Evolutionary conservation across 2,888 invertebrate species (phyloP).

Genomic region (Cetonia aurata): DNA sequence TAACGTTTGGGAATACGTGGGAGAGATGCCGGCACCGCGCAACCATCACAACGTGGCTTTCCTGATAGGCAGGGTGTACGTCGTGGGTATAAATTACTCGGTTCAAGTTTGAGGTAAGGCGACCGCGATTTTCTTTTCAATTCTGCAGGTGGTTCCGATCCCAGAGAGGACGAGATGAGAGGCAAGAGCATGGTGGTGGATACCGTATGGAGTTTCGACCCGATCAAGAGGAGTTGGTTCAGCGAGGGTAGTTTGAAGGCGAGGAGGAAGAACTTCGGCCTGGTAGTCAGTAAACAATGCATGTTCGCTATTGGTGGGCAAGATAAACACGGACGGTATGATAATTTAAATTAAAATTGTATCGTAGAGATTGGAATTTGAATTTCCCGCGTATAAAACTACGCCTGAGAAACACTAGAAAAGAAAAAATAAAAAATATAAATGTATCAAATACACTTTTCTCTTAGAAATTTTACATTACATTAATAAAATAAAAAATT

Average conservation of each 20-base stretch:
- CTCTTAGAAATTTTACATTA: too few relatives aligned
- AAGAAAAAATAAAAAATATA: background rate
- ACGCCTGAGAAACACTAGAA: background rate
- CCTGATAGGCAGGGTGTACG: conserved; percentile 74
- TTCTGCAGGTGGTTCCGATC: conserved; percentile 74
- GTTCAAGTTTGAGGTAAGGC: too few relatives aligned
- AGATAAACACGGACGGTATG: conserved; percentile 70
- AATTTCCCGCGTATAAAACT: background rate
- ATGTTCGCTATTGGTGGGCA: conserved; percentile 81
- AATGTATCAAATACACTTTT: too few relatives aligned
- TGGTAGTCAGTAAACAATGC: conserved; percentile 75
- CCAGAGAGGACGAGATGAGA: conserved; percentile 71
- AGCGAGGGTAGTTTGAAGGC: conserved; percentile 73
- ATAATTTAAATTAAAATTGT: background rate
- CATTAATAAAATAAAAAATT: too few relatives aligned
- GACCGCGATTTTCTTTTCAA: background rate
- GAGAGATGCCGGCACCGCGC: conserved; percentile 77
- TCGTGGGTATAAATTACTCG: conserved; percentile 70
- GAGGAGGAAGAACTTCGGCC: conserved; percentile 77
- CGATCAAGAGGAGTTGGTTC: conserved; percentile 74
- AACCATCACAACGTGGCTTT: conserved; percentile 78
- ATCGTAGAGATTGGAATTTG: too few relatives aligned
- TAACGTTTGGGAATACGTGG: conserved; percentile 77
- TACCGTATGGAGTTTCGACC: conserved; percentile 79
- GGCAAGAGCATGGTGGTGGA: conserved; percentile 72